Evolutionary conservation across 1,140 invertebrate species (phyloP), one percentile per base, ranked within the genome.

Genomic region (Solenopsis invicta): DNA sequence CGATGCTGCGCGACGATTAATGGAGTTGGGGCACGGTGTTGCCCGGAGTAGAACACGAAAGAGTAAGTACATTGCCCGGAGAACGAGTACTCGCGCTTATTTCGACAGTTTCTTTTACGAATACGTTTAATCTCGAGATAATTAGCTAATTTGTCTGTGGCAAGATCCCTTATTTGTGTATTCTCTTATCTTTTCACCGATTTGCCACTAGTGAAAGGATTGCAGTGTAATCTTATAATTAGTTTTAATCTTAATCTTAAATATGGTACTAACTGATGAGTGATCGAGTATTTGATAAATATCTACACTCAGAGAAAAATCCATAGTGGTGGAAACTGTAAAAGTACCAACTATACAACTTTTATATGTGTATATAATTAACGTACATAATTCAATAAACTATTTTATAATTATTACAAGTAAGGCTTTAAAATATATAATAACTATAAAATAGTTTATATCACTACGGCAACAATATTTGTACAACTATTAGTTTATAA

Each of bases 41-140:
- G 54, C 24, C 2, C 41, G 13, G 74, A 87, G 87, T 89, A 62
- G 37, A 89, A 89, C 88, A 88, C 61, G 87, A 89, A 89, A 89
- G 87, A 89, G 87, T 89, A 89, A 88, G 74, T 54, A 78, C 82
- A 1, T 4, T 6, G 69, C 45, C 41, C 41, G 12, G 54, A 6
- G 29, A 48, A 21, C n/a, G 52, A 67, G 29, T 80, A n/a, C n/a
- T 3, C 37, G 21, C 37, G 21, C 21, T 16, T 24, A 54, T 24
- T 13, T 9, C 34, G 13, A 13, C 41, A 2, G 24, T 48, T 45
- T 37, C 52, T 37, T 62, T 21, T 16, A 24, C 4, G 16, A 29
- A 62, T 64, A 62, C 16, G 16, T 48, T 45, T 37, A 48, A 66
- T 48, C 29, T 13, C 29, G 24, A 13, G 59, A 21, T 48, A 34